A percentile compares a stretch with the other conserved stretches of the same genome.
Evolutionary conservation across 1,140 invertebrate species (phyloP).

Genomic region (Phymastichus coffea): DNA sequence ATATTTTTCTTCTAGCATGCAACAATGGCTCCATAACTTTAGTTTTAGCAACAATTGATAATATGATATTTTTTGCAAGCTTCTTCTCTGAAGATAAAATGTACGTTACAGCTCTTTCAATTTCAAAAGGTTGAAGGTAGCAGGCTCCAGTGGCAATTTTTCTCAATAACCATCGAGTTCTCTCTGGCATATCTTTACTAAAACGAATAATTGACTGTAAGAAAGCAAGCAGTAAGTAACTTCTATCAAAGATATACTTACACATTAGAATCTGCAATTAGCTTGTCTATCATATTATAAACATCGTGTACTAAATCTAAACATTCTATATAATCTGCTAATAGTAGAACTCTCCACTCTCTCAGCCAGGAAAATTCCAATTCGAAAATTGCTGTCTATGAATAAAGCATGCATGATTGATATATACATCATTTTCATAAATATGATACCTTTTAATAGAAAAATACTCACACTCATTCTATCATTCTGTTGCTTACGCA

Average conservation of each 20-base stretch:
- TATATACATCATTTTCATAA: constrained; percentile 8
- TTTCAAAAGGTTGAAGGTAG: constrained; percentile 48
- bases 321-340: constrained; percentile 57
- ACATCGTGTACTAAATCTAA: constrained; percentile 37
- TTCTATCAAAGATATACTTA: constrained; percentile 42
- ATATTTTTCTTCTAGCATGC: constrained; percentile 58
- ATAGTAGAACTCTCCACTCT: constrained; percentile 63
- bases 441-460: constrained; percentile 12
- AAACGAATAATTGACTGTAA: background rate
- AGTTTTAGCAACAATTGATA: constrained; percentile 48
- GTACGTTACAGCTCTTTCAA: constrained; percentile 51
- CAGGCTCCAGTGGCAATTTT: constrained; percentile 50
- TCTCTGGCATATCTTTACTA: constrained; percentile 46
- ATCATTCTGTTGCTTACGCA: constrained; percentile 57
- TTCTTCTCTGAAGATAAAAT: constrained; percentile 51
- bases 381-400: constrained; percentile 59
- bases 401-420: background rate
- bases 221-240: constrained; percentile 1
- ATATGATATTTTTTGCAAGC: constrained; percentile 50
- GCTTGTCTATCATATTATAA: constrained; percentile 51
- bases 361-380: constrained; percentile 67
- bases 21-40: constrained; percentile 49
- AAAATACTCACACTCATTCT: constrained; percentile 58
- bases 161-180: constrained; percentile 56
- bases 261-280: constrained; percentile 53